These are phyloP conservation scores for Actinemys pallida DNA, from an alignment of 2,113 vertebrate genomes.

Conservation along the genomic window DNA sequence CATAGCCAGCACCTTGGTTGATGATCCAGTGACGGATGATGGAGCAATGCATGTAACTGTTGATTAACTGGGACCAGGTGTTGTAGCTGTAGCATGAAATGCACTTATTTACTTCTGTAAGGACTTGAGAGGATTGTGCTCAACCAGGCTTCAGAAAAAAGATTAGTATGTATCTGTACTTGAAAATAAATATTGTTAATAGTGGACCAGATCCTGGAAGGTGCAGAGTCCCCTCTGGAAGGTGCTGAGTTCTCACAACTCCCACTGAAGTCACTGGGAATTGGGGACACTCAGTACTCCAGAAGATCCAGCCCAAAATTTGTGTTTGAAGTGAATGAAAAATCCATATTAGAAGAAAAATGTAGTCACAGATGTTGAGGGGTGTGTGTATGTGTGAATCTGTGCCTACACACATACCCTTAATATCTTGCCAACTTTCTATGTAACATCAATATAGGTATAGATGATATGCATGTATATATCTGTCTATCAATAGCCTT, in stretches of 20 bases:
- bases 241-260: background rate
- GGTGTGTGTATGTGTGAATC: fast-evolving
- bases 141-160: background rate
- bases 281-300: background rate
- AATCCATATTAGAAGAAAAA: background rate
- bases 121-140: background rate
- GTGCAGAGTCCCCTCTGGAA: background rate
- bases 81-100: fast-evolving
- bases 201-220: background rate
- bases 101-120: background rate
- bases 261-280: background rate
- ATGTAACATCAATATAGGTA: background rate
- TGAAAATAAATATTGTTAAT: background rate
- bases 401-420: fast-evolving
- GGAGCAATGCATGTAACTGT: background rate
- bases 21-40: background rate
- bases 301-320: background rate
- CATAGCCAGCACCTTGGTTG: background rate
- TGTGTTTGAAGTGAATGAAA: background rate
- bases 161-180: background rate
- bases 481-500: background rate
- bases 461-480: background rate
- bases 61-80: background rate
- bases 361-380: background rate
- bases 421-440: background rate